Evolutionary conservation across 2,113 vertebrate species (phyloP), one percentile per base, ranked within the genome.

Genomic region (Gila orcuttii): DNA sequence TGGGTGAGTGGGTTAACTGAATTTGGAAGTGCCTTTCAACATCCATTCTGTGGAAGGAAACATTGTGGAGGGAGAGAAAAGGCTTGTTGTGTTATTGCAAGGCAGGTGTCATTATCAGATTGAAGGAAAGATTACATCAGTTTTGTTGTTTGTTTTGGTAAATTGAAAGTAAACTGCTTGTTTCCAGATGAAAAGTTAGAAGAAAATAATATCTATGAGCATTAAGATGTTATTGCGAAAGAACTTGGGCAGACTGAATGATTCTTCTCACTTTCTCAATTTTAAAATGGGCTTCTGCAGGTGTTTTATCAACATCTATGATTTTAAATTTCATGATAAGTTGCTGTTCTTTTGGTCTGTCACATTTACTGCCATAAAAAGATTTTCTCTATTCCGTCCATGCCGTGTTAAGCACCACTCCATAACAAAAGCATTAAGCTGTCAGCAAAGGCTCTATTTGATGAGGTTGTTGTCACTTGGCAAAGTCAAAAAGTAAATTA

Each of bases 61-160:
- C 88, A 6, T 85, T 86, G 81, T 90, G 80, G 89, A 88, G 85
- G 87, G 83, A 47, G 85, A 90, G 88, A 85, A 89, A 89, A 85
- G 36, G 83, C 89, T 89, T 91, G 91, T 88, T 84, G 86, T 91
- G 91, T 91, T 94, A 89, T 90, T 90, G 77, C 71, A 89, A 90
- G 47, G 87, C 93, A 94, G 92, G 90, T 94, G 93, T 90, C 88
- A 60, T 90, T 92, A 91, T 91, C 91, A 92, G 91, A 93, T 92
- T 31, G 88, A 87, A 87, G n/a, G 64, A 55, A 57, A 78, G 91
- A 94, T 93, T 92, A 91, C 83, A 91, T 89, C 87, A 86, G 89
- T 88, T 92, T 90, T 91, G 91, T 91, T 93, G 91, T 92, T 91
- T 92, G 93, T 88, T 94, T 91, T 94, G 92, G 92, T 91, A 92